phyloP scores from a whole-genome alignment of 2,113 vertebrate species.

The Pelusios castaneus region DNA sequence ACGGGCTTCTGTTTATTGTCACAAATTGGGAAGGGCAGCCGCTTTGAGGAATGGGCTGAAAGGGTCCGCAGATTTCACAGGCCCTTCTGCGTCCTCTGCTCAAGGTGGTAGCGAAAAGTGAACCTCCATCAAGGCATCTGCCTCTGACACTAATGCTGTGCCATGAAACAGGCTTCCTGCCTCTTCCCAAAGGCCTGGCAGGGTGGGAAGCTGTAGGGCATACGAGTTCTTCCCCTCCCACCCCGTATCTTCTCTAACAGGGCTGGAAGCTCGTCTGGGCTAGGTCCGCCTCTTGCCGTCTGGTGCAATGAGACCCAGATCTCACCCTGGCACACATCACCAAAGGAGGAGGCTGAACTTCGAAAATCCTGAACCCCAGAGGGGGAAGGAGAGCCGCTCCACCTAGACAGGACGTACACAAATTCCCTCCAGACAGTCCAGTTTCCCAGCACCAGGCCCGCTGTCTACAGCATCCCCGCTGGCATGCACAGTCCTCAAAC shows the following conservation, averaged over 20 bases:
- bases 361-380: too few species aligned
- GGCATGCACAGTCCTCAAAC: background rate
- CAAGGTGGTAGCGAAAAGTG: too few species aligned
- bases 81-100: background rate
- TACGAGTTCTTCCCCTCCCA: background rate
- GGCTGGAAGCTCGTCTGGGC: background rate
- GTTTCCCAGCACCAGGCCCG: background rate
- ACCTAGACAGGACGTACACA: background rate
- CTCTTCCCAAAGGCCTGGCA: background rate
- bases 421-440: background rate
- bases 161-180: background rate
- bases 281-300: background rate
- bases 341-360: background rate
- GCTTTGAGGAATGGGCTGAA: background rate
- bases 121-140: too few species aligned
- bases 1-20: background rate
- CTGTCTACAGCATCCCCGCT: too few species aligned
- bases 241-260: background rate
- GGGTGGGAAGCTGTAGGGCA: too few species aligned
- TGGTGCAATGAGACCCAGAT: background rate
- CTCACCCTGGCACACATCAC: background rate
- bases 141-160: background rate
- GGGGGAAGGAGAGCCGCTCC: background rate
- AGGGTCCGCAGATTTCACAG: background rate
- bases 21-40: background rate